Percentiles rank a stretch among this genome's conserved stretches.
Conservation (phyloP, 2,797 vertebrate genomes). For the Australoheros facetus region DNA sequence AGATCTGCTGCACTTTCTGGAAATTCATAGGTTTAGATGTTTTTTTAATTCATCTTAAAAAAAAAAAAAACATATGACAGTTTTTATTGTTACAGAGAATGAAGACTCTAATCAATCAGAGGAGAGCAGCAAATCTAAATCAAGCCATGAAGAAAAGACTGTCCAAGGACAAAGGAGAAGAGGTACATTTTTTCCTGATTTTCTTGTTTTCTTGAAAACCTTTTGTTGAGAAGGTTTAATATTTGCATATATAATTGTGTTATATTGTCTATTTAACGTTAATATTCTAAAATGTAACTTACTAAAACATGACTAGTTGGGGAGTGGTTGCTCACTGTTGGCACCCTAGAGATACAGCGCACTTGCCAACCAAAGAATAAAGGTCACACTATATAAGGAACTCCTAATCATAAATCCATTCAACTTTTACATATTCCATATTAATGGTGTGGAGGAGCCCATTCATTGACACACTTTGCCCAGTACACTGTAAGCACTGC, state of each 20-base stretch:
- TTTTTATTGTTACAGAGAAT: slow-evolving; percentile 84
- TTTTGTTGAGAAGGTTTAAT: not conserved
- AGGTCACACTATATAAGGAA: not conserved
- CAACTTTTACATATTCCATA: not conserved
- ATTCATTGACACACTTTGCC: not conserved
- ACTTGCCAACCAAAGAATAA: not conserved
- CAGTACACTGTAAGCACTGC: not conserved
- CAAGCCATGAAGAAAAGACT: slow-evolving; percentile 84
- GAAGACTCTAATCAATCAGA: slow-evolving; percentile 85
- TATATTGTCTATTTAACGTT: not conserved
- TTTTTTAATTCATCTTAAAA: slow-evolving; percentile 1
- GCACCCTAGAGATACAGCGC: not conserved
- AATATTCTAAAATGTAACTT: not conserved
- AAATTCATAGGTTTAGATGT: not conserved
- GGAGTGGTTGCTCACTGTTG: not conserved
- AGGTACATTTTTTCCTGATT: slow-evolving; percentile 42
- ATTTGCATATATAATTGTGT: not conserved
- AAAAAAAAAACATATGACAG: slow-evolving; percentile 18
- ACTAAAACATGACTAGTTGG: not conserved
- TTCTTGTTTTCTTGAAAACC: not conserved
- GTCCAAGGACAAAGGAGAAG: slow-evolving; percentile 58
- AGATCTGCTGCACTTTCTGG: not conserved
- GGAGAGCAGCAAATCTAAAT: slow-evolving; percentile 89
- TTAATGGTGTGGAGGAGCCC: not conserved
- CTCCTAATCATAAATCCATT: not conserved